Evolutionary conservation across 2,888 invertebrate species (phyloP).

Genomic region (Eucera pruinosa): DNA sequence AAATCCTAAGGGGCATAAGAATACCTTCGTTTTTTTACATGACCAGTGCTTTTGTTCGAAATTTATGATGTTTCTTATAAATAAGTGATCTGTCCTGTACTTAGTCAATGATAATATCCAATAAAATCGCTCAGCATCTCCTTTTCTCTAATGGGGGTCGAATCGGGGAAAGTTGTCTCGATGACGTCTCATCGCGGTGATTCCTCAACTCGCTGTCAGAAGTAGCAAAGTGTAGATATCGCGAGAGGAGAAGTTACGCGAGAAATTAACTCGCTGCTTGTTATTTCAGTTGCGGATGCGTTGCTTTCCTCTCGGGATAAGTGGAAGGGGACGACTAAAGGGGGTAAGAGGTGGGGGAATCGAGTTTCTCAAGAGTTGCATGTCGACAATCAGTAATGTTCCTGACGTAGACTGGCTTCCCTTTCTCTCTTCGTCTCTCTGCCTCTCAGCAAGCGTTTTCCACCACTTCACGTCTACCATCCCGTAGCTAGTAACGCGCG

Average conservation of each 20-base stretch:
- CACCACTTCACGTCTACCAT: constrained; percentile 32
- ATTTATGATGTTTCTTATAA: no score
- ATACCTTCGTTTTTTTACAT: no score
- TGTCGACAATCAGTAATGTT: constrained; percentile 61
- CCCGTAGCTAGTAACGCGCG: constrained; percentile 3
- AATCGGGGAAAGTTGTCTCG: no score
- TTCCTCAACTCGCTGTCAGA: constrained; percentile 9
- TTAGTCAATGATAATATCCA: no score
- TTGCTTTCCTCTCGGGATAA: constrained; percentile 21
- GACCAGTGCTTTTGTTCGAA: no score
- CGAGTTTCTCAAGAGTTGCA: constrained; percentile 64
- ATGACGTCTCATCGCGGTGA: no score
- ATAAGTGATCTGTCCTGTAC: no score
- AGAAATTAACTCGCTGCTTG: constrained; percentile 67
- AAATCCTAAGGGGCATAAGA: no score
- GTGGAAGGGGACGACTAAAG: not conserved
- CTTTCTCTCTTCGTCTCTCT: not conserved
- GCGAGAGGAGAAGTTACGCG: constrained; percentile 54
- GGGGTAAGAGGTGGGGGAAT: constrained; percentile 16
- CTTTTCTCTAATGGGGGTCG: no score
- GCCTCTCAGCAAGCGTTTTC: no score
- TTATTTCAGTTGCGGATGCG: constrained; percentile 66
- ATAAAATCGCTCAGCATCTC: no score
- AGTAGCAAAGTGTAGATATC: constrained; percentile 41
- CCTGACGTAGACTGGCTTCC: constrained; percentile 41